phyloP scores from a whole-genome alignment of 2,113 vertebrate species.

The Oxyura jamaicensis region DNA sequence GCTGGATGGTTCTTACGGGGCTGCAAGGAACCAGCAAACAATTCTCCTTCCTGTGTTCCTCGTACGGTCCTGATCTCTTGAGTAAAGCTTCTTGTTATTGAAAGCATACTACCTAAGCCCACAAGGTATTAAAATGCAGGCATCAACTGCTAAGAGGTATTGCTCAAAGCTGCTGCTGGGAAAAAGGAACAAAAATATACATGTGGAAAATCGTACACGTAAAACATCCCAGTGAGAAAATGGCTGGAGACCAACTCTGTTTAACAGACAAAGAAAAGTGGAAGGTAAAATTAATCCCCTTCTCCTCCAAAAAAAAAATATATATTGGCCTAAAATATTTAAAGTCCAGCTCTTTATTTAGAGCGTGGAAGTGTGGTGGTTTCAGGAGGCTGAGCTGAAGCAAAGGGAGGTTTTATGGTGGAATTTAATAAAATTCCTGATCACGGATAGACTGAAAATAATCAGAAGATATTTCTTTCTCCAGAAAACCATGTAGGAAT shows the following conservation, averaged over 20 bases:
- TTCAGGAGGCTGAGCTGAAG: background rate
- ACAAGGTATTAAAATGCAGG: background rate
- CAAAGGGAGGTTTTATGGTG: background rate
- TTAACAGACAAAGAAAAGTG: background rate
- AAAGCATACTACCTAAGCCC: background rate
- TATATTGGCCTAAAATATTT: background rate
- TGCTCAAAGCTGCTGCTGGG: background rate
- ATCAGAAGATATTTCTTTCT: background rate
- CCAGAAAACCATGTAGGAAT: background rate
- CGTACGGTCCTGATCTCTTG: background rate
- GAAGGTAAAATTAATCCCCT: background rate
- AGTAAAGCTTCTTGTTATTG: slow-evolving; percentile 3
- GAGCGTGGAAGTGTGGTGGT: background rate
- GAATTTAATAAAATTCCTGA: background rate
- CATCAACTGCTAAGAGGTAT: background rate
- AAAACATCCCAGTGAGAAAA: background rate
- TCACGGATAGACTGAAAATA: background rate
- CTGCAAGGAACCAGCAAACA: background rate
- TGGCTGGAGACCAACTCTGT: fast-evolving
- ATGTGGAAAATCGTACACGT: background rate
- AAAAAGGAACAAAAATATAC: background rate
- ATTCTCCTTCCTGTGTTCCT: background rate
- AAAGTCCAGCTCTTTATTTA: background rate
- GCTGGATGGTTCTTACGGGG: background rate
- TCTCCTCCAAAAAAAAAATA: background rate